A percentile compares a stretch with the other conserved stretches of the same genome.
phyloP scores from a whole-genome alignment of 2,113 vertebrate species.

The Pantherophis guttatus region DNA sequence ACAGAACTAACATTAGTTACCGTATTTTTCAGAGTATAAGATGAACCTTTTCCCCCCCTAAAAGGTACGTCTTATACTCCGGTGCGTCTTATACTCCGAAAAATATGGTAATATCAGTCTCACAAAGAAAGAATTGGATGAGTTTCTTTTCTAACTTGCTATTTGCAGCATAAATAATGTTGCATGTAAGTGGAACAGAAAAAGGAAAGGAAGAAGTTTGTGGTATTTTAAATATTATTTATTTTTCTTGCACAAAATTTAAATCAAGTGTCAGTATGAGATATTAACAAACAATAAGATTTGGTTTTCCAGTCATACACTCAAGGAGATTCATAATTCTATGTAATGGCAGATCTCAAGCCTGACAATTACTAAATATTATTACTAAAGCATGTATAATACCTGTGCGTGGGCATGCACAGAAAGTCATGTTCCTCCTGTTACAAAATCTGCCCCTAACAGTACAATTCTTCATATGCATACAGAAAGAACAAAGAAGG shows the following conservation, averaged over 20 bases:
- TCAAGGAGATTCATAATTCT: background rate
- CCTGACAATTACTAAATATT: background rate
- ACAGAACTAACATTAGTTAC: background rate
- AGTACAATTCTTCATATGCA: background rate
- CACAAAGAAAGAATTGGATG: background rate
- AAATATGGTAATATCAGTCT: background rate
- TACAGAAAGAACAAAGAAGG: background rate
- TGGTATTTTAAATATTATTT: constrained; percentile 1
- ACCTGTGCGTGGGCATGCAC: background rate
- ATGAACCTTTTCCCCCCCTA: no score
- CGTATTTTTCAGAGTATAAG: no score
- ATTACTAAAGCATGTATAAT: background rate
- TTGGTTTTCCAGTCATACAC: background rate
- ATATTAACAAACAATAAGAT: background rate
- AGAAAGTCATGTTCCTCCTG: constrained; percentile 30
- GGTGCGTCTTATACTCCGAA: no score
- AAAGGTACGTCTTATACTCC: no score
- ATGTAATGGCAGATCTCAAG: background rate
- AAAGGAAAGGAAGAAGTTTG: constrained; percentile 40
- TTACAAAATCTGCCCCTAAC: background rate
- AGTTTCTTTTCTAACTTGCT: background rate
- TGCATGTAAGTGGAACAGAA: constrained; percentile 19
- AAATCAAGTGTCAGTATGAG: background rate
- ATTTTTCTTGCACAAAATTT: background rate
- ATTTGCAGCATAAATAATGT: constrained; percentile 18